Evolutionary conservation across 2,113 vertebrate species (phyloP).

Genomic region (Platanista minor): DNA sequence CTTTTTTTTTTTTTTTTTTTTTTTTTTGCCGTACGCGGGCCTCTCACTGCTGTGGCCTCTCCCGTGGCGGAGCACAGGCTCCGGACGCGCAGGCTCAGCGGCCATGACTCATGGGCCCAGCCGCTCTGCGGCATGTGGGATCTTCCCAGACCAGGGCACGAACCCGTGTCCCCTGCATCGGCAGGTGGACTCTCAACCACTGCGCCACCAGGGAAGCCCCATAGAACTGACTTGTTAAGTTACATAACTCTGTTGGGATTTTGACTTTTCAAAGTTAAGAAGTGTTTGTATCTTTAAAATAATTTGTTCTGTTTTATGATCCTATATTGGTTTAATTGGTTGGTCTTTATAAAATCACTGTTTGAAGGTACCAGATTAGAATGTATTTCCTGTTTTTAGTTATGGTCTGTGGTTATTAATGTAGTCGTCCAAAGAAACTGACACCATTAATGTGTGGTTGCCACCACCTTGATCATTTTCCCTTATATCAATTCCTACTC

Average conservation of each 20-base stretch:
- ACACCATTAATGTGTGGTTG: not conserved
- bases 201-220: no score
- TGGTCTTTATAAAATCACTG: constrained; percentile 20
- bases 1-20: no score
- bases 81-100: no score
- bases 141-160: no score
- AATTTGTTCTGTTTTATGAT: not conserved
- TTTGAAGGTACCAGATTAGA: not conserved
- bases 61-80: no score
- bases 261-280: not conserved
- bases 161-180: no score
- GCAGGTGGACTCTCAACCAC: no score
- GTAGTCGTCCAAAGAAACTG: constrained; percentile 14
- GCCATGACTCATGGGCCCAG: no score
- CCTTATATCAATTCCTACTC: not conserved
- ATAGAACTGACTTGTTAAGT: not conserved
- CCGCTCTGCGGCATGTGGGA: no score
- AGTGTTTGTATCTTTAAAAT: not conserved
- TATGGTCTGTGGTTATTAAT: constrained; percentile 11
- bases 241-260: not conserved
- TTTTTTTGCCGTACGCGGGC: no score
- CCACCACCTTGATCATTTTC: not conserved
- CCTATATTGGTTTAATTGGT: not conserved
- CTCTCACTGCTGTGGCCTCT: no score
- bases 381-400: constrained; percentile 32